Evolutionary conservation across 2,888 invertebrate genomes (phyloP).

Genomic region (Acronicta leporina): DNA sequence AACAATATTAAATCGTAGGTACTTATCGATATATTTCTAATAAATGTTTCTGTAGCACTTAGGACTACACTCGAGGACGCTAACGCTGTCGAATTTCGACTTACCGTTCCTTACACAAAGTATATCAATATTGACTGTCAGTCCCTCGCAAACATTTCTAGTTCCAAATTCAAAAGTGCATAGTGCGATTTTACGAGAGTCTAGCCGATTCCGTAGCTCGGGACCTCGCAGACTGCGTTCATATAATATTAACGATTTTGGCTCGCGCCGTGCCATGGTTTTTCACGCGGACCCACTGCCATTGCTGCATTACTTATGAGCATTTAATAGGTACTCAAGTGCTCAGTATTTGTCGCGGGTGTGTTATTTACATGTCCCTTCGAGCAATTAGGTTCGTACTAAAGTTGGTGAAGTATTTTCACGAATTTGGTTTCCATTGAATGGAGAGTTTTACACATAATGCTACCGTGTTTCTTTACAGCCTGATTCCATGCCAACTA

Average conservation of each 20-base stretch:
- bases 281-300: conserved; percentile 82
- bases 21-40: neutral
- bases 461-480: neutral
- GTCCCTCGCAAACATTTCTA: conserved; percentile 75
- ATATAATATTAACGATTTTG: conserved; percentile 82
- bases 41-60: conserved; percentile 22
- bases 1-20: neutral
- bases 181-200: conserved; percentile 76
- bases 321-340: conserved; percentile 82
- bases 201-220: conserved; percentile 74
- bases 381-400: conserved; percentile 71
- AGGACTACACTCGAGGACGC: conserved; percentile 28
- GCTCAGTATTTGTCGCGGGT: conserved; percentile 74
- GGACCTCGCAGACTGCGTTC: conserved; percentile 76
- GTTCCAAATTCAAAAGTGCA: conserved; percentile 77
- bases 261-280: conserved; percentile 75
- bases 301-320: conserved; percentile 84
- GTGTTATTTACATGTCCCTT: conserved; percentile 78
- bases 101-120: conserved; percentile 59
- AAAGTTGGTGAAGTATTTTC: conserved; percentile 34
- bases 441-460: neutral
- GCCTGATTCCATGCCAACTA: no score
- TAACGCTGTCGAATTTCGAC: conserved; percentile 35
- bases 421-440: conserved; percentile 19
- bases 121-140: conserved; percentile 75